These are phyloP conservation scores for Plecotus auritus DNA, from an alignment of 2,113 vertebrate species.

Conservation along the genomic window DNA sequence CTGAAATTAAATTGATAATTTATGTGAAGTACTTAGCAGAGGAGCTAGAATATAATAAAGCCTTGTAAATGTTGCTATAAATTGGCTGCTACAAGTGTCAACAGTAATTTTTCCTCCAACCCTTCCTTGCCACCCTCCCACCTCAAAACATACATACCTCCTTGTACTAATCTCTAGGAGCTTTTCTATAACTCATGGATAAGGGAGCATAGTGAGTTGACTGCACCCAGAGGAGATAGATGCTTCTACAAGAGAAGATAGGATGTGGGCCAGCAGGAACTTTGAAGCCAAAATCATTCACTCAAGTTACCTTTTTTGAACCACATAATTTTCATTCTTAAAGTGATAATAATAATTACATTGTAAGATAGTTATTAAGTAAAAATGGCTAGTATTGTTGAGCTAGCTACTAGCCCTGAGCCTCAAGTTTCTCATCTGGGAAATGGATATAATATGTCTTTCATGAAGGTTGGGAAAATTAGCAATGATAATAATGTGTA, in stretches of 20 bases:
- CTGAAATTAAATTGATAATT: neutral
- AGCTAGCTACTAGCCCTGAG: neutral
- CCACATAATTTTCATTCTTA: neutral
- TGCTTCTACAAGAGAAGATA: no score
- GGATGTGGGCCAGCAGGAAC: neutral
- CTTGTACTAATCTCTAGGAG: neutral
- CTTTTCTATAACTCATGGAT: neutral
- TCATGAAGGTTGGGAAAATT: neutral
- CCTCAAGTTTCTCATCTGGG: neutral
- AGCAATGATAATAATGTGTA: neutral
- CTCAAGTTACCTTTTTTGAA: neutral
- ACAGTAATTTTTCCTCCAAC: neutral
- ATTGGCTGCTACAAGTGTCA: neutral
- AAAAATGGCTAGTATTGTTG: neutral
- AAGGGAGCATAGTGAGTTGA: neutral
- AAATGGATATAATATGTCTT: neutral
- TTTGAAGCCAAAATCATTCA: neutral
- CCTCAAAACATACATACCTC: neutral
- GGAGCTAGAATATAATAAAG: neutral
- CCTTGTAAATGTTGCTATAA: neutral
- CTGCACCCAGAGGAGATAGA: neutral
- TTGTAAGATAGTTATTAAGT: neutral
- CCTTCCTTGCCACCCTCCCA: neutral
- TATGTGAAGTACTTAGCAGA: neutral
- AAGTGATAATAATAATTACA: neutral